phyloP scores from a whole-genome alignment of 1,140 invertebrate genomes.

The Drosophila chauvacae region DNA sequence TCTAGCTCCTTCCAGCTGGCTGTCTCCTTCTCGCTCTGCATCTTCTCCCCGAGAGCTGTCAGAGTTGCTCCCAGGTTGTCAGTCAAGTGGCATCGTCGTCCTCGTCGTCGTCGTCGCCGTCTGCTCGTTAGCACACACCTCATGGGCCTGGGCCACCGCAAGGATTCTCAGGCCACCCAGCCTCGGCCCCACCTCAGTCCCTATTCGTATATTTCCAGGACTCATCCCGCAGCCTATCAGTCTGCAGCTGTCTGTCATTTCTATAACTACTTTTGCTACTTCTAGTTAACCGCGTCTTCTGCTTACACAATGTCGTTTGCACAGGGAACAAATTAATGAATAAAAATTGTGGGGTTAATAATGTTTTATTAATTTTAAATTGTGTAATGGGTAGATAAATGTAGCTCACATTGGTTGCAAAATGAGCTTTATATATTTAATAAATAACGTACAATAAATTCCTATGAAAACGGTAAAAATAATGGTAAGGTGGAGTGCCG shows the following conservation, averaged over 20 bases:
- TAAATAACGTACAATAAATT: neutral
- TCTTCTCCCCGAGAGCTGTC: conserved; percentile 29
- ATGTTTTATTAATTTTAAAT: neutral
- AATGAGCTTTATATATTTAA: neutral
- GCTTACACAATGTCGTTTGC: conserved; percentile 31
- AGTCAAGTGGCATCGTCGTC: conserved; percentile 73
- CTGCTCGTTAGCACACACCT: conserved; percentile 77
- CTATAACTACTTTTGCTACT: conserved; percentile 81
- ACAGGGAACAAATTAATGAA: neutral
- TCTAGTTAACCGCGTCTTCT: conserved; percentile 70
- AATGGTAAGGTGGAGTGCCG: neutral
- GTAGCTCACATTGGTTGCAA: neutral
- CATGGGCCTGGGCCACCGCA: conserved; percentile 48
- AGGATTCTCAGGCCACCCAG: conserved; percentile 22
- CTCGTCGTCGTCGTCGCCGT: conserved; percentile 26
- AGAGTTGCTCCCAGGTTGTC: conserved; percentile 62
- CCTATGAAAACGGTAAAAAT: fast-evolving
- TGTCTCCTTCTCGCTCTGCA: conserved; percentile 12
- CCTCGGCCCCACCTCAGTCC: neutral
- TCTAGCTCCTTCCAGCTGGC: neutral
- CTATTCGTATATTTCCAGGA: neutral
- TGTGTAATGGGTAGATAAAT: neutral
- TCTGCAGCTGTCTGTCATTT: conserved; percentile 74
- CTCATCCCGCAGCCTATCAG: conserved; percentile 12
- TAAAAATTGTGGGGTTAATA: neutral